Evolutionary conservation across 37 sponge, comb jelly and placozoan species (phyloP).

Genomic region (Agelas oroides): DNA sequence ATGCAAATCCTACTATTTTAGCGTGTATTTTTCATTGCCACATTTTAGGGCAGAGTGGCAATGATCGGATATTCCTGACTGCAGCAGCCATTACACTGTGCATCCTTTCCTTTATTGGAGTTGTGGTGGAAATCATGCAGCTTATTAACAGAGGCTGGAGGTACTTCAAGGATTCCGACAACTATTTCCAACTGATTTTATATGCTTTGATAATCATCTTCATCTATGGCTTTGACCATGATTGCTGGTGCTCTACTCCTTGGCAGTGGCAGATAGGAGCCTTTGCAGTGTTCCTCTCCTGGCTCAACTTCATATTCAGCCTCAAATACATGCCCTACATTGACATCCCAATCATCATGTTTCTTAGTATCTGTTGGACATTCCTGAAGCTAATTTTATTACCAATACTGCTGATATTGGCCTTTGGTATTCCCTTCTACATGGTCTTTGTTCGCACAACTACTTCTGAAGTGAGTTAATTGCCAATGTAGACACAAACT

Average conservation of each 20-base stretch:
- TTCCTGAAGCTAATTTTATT: conserved; percentile 8
- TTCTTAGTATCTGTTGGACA: background rate
- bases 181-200: too few relatives aligned
- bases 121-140: conserved; percentile 19
- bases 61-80: background rate
- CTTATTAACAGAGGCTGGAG: background rate
- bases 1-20: too few relatives aligned
- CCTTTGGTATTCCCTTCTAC: conserved; percentile 42
- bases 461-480: background rate
- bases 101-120: background rate
- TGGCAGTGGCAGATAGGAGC: conserved; percentile 48
- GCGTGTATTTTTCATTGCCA: too few relatives aligned
- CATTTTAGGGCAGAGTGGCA: too few relatives aligned
- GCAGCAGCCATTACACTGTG: background rate
- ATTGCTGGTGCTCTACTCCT: background rate
- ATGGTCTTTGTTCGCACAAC: conserved; percentile 13
- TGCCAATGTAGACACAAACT: too few relatives aligned
- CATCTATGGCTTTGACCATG: background rate
- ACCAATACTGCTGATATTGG: conserved; percentile 14
- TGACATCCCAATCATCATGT: conserved; percentile 23
- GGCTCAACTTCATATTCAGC: conserved; percentile 33
- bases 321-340: conserved; percentile 14
- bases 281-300: conserved; percentile 20
- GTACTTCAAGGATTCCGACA: too few relatives aligned
- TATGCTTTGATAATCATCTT: background rate